Evolutionary conservation across 2,113 vertebrate genomes (phyloP).

Genomic region (Lonchura striata): DNA sequence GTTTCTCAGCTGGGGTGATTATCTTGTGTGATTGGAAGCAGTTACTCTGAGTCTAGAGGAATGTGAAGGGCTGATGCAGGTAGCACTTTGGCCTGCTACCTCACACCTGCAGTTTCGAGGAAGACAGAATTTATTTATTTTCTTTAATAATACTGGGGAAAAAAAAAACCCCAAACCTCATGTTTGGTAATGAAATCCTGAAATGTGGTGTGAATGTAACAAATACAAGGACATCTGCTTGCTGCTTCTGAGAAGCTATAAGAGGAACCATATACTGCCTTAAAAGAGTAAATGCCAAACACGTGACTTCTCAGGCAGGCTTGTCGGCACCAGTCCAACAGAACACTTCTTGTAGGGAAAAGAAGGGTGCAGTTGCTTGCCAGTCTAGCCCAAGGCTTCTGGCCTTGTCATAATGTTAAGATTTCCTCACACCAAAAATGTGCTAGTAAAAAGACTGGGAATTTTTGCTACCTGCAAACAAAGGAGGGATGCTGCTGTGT

Average conservation of each 20-base stretch:
- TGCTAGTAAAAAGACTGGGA: neutral
- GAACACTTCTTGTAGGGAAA: neutral
- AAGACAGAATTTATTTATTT: neutral
- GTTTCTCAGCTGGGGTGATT: neutral
- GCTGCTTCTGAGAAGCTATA: slow-evolving; percentile 14
- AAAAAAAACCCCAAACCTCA: fast-evolving
- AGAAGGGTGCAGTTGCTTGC: neutral
- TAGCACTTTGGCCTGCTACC: neutral
- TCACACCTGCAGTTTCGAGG: neutral
- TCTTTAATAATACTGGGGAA: neutral
- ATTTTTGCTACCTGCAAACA: neutral
- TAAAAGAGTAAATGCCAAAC: neutral
- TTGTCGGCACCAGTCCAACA: neutral
- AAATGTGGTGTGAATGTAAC: neutral
- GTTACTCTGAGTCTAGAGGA: neutral
- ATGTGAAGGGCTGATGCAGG: neutral
- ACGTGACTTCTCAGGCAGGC: neutral
- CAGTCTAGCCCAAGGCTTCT: neutral
- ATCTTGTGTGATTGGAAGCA: neutral
- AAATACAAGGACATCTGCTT: neutral
- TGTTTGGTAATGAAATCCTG: neutral
- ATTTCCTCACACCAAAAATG: neutral
- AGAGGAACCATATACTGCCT: neutral
- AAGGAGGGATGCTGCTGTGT: neutral
- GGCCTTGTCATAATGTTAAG: neutral